phyloP scores from a whole-genome alignment of 2,113 vertebrate genomes.

The Saccopteryx bilineata region DNA sequence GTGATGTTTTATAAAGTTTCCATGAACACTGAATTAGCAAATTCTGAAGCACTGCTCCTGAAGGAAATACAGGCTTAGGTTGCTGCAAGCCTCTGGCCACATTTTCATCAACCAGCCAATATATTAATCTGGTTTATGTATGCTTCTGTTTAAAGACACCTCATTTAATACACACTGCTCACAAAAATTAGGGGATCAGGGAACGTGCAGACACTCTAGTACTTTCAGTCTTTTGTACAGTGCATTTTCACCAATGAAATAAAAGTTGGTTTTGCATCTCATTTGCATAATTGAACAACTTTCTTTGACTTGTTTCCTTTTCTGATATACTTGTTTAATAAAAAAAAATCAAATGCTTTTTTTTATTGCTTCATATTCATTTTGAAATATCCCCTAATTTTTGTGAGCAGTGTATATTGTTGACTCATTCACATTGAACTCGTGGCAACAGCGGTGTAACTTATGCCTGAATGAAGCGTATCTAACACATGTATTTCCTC shows the following conservation, averaged over 20 bases:
- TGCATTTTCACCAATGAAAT: too few species aligned
- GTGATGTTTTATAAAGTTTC: not conserved
- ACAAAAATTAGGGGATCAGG: too few species aligned
- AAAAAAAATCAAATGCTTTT: too few species aligned
- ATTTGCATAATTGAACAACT: too few species aligned
- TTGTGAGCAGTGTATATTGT: not conserved
- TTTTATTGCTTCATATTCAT: too few species aligned
- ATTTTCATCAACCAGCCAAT: not conserved
- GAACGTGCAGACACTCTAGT: too few species aligned
- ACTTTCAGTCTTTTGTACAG: too few species aligned
- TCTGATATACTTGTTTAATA: too few species aligned
- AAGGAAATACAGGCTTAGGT: not conserved
- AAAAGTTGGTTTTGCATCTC: too few species aligned
- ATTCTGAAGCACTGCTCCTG: not conserved
- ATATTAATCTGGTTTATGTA: not conserved
- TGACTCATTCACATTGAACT: not conserved
- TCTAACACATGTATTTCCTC: not conserved
- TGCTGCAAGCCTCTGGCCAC: not conserved
- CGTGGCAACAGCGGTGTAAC: not conserved
- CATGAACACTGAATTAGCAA: not conserved
- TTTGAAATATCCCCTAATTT: too few species aligned
- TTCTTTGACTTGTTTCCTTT: too few species aligned
- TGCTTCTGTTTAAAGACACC: conserved; percentile 4
- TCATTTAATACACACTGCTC: not conserved
- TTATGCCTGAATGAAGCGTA: not conserved